Evolutionary conservation across 2,888 invertebrate species (phyloP).

Genomic region (Diplazon laetatorius): DNA sequence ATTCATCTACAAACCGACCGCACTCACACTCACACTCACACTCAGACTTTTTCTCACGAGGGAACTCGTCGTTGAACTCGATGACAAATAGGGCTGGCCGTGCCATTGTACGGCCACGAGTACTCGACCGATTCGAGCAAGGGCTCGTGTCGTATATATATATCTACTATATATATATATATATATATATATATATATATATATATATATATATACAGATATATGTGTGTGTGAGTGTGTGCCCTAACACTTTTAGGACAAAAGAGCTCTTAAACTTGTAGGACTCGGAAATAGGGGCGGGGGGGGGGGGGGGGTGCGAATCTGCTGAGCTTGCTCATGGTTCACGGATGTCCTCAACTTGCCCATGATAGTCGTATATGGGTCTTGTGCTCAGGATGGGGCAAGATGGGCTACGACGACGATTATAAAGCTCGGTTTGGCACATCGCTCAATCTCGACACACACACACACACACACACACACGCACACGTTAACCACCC

Average conservation of each 20-base stretch:
- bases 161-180: too few relatives aligned
- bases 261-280: background rate
- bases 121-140: constrained; percentile 47
- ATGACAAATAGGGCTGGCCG: constrained; percentile 60
- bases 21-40: constrained; percentile 24
- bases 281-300: too few relatives aligned
- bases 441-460: constrained; percentile 32
- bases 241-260: background rate
- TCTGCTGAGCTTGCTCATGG: constrained; percentile 20
- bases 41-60: constrained; percentile 25
- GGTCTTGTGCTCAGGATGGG: constrained; percentile 6
- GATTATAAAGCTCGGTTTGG: constrained; percentile 7
- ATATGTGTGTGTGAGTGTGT: too few relatives aligned
- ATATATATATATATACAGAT: too few relatives aligned
- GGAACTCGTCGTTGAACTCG: constrained; percentile 59
- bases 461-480: constrained; percentile 22
- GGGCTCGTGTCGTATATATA: background rate
- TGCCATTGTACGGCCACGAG: constrained; percentile 57
- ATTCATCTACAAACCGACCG: background rate
- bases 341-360: constrained; percentile 34
- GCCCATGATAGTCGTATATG: constrained; percentile 43
- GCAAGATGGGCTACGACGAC: constrained; percentile 2
- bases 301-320: too few relatives aligned
- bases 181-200: too few relatives aligned
- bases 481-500: constrained; percentile 26